A percentile compares a stretch with the other conserved stretches of the same genome.
phyloP scores from a whole-genome alignment of 2,888 invertebrate species.

The Laothoe populi region DNA sequence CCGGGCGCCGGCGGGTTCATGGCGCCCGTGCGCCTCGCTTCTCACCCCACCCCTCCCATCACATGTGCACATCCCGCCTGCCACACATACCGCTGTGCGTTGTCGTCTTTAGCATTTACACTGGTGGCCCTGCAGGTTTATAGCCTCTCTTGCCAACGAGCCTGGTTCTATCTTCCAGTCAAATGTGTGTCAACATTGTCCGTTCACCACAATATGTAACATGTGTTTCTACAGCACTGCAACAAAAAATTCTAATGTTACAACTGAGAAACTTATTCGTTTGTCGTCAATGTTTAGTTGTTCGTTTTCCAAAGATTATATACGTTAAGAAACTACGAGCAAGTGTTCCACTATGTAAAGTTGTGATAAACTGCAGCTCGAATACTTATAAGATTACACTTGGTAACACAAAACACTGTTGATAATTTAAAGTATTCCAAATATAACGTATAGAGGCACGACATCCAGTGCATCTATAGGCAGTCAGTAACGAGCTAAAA shows the following conservation, averaged over 20 bases:
- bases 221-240: conserved; percentile 12
- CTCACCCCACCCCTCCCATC: conserved; percentile 83
- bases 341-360: background rate
- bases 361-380: conserved; percentile 1
- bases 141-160: background rate
- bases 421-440: background rate
- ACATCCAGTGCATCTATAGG: conserved; percentile 8
- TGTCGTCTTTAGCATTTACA: conserved; percentile 51
- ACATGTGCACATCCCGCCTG: conserved; percentile 67
- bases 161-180: conserved; percentile 7
- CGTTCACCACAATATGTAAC: conserved; percentile 9
- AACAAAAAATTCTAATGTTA: conserved; percentile 18
- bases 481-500: conserved; percentile 42
- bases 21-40: conserved; percentile 79
- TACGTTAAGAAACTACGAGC: conserved; percentile 1
- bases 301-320: background rate
- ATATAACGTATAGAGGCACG: background rate
- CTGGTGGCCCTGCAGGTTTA: conserved; percentile 2
- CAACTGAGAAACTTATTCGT: background rate
- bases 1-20: conserved; percentile 87
- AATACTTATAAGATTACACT: conserved; percentile 17
- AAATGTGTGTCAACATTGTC: conserved; percentile 24
- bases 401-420: background rate
- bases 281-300: conserved; percentile 3
- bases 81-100: conserved; percentile 60